phyloP scores from a whole-genome alignment of 23 tunicate species.

The Pegea sp. region DNA sequence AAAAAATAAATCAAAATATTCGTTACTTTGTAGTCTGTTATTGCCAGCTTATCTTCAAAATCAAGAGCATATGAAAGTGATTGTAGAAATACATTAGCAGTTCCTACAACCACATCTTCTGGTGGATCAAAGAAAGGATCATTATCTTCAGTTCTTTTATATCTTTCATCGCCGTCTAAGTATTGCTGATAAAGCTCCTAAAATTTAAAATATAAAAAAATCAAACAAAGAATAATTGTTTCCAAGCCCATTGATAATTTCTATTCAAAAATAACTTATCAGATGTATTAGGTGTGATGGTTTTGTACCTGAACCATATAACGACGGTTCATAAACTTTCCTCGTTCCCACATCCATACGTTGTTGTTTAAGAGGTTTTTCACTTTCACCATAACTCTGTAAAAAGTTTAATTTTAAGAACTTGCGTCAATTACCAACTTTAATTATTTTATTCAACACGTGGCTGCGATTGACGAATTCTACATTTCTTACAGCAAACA shows the following conservation, averaged over 20 bases:
- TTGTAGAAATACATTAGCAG: slow-evolving; percentile 86
- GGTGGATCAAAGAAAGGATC: slow-evolving; percentile 95
- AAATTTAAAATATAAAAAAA: neutral
- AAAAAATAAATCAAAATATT: no score
- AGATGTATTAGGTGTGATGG: no score
- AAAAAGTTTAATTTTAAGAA: neutral
- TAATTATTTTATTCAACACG: no score
- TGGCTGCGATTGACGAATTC: no score
- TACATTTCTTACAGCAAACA: no score
- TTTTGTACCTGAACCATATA: slow-evolving; percentile 98
- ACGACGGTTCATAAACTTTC: slow-evolving; percentile 94
- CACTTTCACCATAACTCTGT: slow-evolving; percentile 88
- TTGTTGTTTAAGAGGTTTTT: slow-evolving; percentile 59
- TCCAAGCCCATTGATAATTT: no score
- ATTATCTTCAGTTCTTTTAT: slow-evolving; percentile 53
- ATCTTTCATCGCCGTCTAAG: slow-evolving; percentile 74
- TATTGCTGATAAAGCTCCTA: slow-evolving; percentile 91
- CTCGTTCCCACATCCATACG: slow-evolving; percentile 97
- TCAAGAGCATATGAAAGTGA: slow-evolving; percentile 85
- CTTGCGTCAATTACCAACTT: no score
- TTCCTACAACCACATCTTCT: slow-evolving; percentile 71
- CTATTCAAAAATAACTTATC: no score
- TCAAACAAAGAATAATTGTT: neutral
- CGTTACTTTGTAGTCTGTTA: slow-evolving; percentile 89
- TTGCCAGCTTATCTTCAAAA: slow-evolving; percentile 81